Conservation (phyloP, 1,140 invertebrate species). For the Pissodes strobi region DNA sequence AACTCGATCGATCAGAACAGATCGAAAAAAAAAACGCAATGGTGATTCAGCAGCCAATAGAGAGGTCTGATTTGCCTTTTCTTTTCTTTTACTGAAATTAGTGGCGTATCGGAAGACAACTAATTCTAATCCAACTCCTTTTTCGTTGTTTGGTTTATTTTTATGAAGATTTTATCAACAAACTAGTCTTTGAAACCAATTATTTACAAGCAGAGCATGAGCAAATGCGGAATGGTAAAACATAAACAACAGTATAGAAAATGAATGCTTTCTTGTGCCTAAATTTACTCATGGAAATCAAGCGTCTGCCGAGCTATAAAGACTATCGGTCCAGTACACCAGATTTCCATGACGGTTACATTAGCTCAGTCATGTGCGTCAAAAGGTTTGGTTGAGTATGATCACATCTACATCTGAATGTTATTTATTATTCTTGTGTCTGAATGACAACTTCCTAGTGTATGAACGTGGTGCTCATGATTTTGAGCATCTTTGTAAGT, state of each 20-base stretch:
- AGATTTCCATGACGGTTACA: too few relatives aligned
- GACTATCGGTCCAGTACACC: too few relatives aligned
- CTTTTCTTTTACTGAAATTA: too few relatives aligned
- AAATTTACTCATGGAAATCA: background rate
- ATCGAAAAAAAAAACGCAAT: background rate
- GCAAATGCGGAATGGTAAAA: background rate
- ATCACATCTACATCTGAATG: background rate
- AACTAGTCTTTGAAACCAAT: background rate
- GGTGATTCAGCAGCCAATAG: background rate
- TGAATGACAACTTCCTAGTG: background rate
- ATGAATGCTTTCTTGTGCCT: too few relatives aligned
- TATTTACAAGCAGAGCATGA: too few relatives aligned
- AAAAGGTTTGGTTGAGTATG: background rate
- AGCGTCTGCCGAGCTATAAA: too few relatives aligned
- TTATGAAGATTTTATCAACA: too few relatives aligned
- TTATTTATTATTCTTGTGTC: too few relatives aligned
- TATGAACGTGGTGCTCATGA: background rate
- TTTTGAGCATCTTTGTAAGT: too few relatives aligned
- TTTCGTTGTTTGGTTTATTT: background rate
- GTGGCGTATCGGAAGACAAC: too few relatives aligned
- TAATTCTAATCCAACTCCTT: background rate
- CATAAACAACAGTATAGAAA: too few relatives aligned
- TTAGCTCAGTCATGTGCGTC: too few relatives aligned
- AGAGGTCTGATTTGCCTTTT: background rate
- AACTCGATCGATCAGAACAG: background rate